Percentiles rank a stretch among this genome's conserved stretches.
phyloP scores from a whole-genome alignment of 1,140 invertebrate species.

The Rhynchophorus ferrugineus region DNA sequence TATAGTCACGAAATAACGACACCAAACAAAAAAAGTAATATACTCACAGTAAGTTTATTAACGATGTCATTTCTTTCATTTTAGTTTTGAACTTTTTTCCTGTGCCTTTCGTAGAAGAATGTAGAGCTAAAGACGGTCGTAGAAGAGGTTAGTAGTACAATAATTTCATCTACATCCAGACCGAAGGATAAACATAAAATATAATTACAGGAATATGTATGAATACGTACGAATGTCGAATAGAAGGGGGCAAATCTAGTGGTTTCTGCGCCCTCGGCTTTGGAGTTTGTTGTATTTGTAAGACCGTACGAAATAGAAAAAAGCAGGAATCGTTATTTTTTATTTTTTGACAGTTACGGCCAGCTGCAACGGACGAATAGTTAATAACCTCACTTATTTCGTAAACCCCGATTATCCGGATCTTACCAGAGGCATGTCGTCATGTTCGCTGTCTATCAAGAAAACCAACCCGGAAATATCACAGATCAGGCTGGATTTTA shows the following conservation, averaged over 20 bases:
- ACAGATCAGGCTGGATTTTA: slow-evolving; percentile 69
- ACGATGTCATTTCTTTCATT: slow-evolving; percentile 33
- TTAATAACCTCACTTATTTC: slow-evolving; percentile 79
- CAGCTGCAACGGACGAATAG: slow-evolving; percentile 65
- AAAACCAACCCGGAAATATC: slow-evolving; percentile 66
- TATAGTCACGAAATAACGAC: too few relatives aligned
- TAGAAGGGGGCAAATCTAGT: slow-evolving; percentile 61
- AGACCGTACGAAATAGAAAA: slow-evolving; percentile 43
- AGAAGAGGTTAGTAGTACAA: slow-evolving; percentile 43
- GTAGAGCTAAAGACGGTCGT: slow-evolving; percentile 59
- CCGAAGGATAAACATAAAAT: background rate
- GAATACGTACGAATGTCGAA: slow-evolving; percentile 76
- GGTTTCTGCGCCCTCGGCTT: slow-evolving; percentile 77
- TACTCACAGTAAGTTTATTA: too few relatives aligned
- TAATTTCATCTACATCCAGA: background rate
- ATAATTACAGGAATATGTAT: slow-evolving; percentile 57
- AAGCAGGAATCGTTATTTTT: too few relatives aligned
- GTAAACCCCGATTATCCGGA: slow-evolving; percentile 75
- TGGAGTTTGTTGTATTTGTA: slow-evolving; percentile 82
- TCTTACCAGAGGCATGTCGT: slow-evolving; percentile 53
- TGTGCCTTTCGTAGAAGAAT: slow-evolving; percentile 69
- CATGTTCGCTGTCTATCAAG: slow-evolving; percentile 58
- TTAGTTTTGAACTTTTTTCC: slow-evolving; percentile 71
- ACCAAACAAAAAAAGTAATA: too few relatives aligned
- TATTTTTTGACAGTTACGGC: slow-evolving; percentile 58